A percentile compares a stretch with the other conserved stretches of the same genome.
phyloP scores from a whole-genome alignment of 1,140 invertebrate species.

The Cydia fagiglandana region DNA sequence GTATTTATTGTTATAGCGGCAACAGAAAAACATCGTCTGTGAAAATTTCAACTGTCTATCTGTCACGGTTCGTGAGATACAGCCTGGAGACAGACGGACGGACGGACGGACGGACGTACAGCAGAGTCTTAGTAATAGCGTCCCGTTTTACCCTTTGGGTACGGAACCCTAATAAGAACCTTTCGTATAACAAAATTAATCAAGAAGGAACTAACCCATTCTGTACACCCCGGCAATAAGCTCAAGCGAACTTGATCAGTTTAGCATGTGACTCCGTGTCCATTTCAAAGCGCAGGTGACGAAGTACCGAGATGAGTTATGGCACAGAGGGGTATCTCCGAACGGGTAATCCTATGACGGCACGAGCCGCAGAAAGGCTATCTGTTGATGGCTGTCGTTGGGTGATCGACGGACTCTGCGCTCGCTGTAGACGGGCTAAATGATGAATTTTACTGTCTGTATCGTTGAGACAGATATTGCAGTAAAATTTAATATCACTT shows the following conservation, averaged over 20 bases:
- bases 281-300: conserved; percentile 3
- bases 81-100: too few species aligned
- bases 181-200: neutral
- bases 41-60: too few species aligned
- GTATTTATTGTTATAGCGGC: too few species aligned
- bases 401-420: conserved; percentile 48
- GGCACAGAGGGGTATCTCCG: neutral
- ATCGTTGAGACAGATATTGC: conserved; percentile 35
- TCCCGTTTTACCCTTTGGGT: too few species aligned
- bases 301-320: conserved; percentile 2
- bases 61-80: too few species aligned
- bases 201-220: neutral
- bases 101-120: too few species aligned
- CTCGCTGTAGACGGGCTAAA: conserved; percentile 36
- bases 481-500: neutral
- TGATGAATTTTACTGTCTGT: conserved; percentile 49
- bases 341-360: conserved; percentile 51
- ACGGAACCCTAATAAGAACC: too few species aligned
- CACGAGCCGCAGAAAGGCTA: conserved; percentile 45
- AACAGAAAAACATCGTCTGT: too few species aligned
- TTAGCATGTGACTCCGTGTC: neutral
- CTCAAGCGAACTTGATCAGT: neutral
- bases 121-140: too few species aligned
- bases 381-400: conserved; percentile 52
- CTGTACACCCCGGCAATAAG: neutral